A percentile compares a stretch with the other conserved stretches of the same genome.
Conservation (phyloP, 2,113 vertebrate species). For the Daboia siamensis region DNA sequence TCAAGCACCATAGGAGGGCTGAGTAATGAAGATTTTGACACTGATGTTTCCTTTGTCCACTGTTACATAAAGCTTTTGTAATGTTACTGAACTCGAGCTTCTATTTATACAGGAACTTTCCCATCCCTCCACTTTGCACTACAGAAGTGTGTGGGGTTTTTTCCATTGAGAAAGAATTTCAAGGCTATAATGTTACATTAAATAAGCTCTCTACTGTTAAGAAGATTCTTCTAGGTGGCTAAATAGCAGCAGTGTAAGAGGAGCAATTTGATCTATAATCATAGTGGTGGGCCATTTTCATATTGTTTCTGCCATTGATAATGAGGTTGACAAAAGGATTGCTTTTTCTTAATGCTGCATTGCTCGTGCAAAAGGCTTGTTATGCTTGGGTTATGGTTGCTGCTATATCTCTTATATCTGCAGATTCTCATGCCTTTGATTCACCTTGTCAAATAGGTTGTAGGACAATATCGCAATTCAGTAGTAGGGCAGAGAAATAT, state of each 20-base stretch:
- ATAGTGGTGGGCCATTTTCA: background rate
- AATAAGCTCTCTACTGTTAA: background rate
- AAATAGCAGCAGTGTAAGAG: background rate
- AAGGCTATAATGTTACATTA: constrained; percentile 18
- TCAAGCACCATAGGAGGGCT: constrained; percentile 4
- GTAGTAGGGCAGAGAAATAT: background rate
- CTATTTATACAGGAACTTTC: constrained; percentile 26
- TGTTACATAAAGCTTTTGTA: constrained; percentile 9
- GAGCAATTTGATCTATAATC: constrained; percentile 28
- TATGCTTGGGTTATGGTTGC: background rate
- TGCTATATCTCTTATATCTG: background rate
- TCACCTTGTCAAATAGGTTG: background rate
- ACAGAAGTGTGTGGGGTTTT: background rate
- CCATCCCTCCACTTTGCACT: background rate
- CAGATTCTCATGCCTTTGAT: background rate
- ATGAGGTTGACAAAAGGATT: background rate
- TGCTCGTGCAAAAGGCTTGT: background rate
- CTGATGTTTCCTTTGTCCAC: background rate
- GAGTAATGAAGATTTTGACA: background rate
- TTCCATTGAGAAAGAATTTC: background rate
- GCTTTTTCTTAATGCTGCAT: background rate
- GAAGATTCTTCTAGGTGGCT: background rate
- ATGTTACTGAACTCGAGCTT: constrained; percentile 12
- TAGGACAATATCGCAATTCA: constrained; percentile 2
- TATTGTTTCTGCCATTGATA: background rate